A percentile compares a stretch with the other conserved stretches of the same genome.
Conservation (phyloP, 2,113 vertebrate genomes). For the Ophiodon elongatus region DNA sequence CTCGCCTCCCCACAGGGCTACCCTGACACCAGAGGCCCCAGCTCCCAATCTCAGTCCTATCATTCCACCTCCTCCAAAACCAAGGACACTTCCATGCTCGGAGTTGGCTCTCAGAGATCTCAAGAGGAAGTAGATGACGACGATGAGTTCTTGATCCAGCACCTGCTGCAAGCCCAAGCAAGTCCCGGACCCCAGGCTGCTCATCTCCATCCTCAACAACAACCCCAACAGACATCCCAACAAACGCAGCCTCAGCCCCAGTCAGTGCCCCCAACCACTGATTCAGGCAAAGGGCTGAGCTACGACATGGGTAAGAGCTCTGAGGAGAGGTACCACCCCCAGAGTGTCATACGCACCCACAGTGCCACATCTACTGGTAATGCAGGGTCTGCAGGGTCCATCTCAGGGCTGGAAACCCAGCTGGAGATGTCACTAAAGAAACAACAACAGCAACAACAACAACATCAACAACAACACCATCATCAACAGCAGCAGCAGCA, state of each 20-base stretch:
- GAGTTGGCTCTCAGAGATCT: slow-evolving; percentile 83
- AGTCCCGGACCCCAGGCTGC: slow-evolving; percentile 82
- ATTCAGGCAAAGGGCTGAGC: slow-evolving; percentile 83
- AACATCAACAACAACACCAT: slow-evolving; percentile 30
- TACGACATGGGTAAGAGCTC: slow-evolving; percentile 86
- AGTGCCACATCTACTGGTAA: slow-evolving; percentile 86
- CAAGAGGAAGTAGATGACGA: slow-evolving; percentile 93
- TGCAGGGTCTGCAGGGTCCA: slow-evolving; percentile 75
- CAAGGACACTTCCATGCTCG: slow-evolving; percentile 82
- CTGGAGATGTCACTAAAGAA: slow-evolving; percentile 91
- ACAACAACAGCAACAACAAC: slow-evolving; percentile 84
- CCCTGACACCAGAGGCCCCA: slow-evolving; percentile 81
- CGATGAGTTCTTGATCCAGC: slow-evolving; percentile 95
- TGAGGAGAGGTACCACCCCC: slow-evolving; percentile 91
- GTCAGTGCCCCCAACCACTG: slow-evolving; percentile 80
- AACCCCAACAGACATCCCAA: slow-evolving; percentile 77
- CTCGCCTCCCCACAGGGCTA: slow-evolving; percentile 87
- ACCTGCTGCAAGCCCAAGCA: slow-evolving; percentile 89
- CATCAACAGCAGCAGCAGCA: slow-evolving; percentile 64
- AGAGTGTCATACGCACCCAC: slow-evolving; percentile 94
- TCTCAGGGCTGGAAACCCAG: slow-evolving; percentile 87
- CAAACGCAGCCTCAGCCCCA: slow-evolving; percentile 81
- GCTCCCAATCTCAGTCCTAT: slow-evolving; percentile 82
- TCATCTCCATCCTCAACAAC: slow-evolving; percentile 82
- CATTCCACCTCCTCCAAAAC: slow-evolving; percentile 82